Base-by-base conservation (phyloP, 2,113 vertebrate genomes). In the Amphilophus citrinellus region DNA sequence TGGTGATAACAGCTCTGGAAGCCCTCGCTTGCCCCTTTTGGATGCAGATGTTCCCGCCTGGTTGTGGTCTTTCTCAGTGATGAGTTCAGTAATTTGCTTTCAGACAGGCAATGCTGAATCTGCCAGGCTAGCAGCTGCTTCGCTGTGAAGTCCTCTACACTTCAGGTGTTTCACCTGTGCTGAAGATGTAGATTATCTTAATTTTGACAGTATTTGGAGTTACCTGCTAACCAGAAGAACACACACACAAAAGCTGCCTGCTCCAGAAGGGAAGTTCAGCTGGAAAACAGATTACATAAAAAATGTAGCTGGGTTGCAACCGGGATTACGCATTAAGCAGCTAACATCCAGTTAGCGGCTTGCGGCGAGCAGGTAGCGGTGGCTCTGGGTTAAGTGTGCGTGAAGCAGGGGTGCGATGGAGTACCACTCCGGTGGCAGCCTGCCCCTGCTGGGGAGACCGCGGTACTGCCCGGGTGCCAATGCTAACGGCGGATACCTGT, bases 401-500 rank as follows among this genome's bases (percentile, higher is more conserved):
- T 59, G 53, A 77, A 90, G 93, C 94, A n/a, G 92, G 93, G 94
- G 94, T 90, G 93, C 37, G 44, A 95, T 96, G 95, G 95, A 96
- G 95, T 96, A 96, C 94, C 96, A 95, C 91, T 94, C 95, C 63
- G 90, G 95, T 90, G 95, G 95, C 78, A 96, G 95, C 91, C 95
- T 95, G 94, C 95, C 96, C 86, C 94, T 96, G 90, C 94, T 96
- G 92, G 94, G 93, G 84, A 95, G 95, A 87, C 96, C 96, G 2
- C 96, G 97, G 87, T 97, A 96, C 94, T 99, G 98, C 91, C 96
- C 97, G 0, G 97, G 98, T 60, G 95, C 96, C 75, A 96, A 89
- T 77, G 96, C 96, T 84, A 97, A 97, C 79, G 97, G 96, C 86
- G 97, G 97, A 15, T 99, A 99, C 91, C 96, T 98, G 88, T 98